Evolutionary conservation across 2,888 invertebrate species (phyloP), one percentile per base, ranked within the genome.

Genomic region (Quadriops clusia): DNA sequence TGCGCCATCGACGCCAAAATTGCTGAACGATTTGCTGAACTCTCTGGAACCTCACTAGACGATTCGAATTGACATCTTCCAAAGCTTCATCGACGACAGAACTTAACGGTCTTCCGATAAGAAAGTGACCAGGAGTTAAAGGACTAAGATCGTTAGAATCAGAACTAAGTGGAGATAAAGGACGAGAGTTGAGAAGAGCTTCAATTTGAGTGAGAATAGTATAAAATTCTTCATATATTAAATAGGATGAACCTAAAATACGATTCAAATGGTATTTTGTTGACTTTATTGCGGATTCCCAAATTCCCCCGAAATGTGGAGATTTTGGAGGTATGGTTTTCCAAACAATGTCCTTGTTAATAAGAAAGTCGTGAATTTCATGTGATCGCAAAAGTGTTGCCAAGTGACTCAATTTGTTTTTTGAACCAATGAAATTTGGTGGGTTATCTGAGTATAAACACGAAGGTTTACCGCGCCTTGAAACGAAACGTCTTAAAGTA

Each of bases 271-370:
- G 53, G 33, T 28, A 35, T 39, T 59, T 57, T 3, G 44, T 33
- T 1, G 45, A 44, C 24, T 49, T 53, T 5, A 56, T 44, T 5
- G 44, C 49, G 3, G 51, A 45, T 32, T 58, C 58, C 53, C 52
- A 54, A 9, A 55, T 22, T 8, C 54, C 54, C 4, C 54, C 55
- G 27, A 51, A 48, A 28, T 51, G 42, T 2, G 51, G 52, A 2
- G 48, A 40, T 12, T 30, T 16, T 3, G 53, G 39, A 1, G 51
- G 50, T 24, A 47, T 52, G 34, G 53, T 56, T 15, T 47, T 34
- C 54, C 53, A 54, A 5, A n/a, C n/a, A n/a, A n/a, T n/a, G n/a
- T n/a, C n/a, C n/a, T n/a, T n/a, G n/a, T n/a, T n/a, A n/a, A n/a
- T n/a, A n/a, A n/a, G n/a, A n/a, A n/a, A n/a, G n/a, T n/a, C n/a